Conservation (phyloP, 2,888 invertebrate species). For the Vesta saturnalis region DNA sequence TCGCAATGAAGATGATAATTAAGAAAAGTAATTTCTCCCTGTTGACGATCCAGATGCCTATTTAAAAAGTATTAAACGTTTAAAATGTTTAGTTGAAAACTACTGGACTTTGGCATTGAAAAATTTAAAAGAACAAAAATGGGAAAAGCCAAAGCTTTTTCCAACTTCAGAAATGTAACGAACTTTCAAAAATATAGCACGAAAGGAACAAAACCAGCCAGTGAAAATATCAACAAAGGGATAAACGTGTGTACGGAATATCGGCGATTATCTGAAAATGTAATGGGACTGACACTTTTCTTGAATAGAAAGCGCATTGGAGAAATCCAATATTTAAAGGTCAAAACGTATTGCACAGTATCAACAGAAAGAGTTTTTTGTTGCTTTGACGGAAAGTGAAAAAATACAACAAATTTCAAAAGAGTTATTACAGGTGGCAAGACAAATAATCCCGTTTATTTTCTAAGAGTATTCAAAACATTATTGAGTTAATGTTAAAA, state of each 20-base stretch:
- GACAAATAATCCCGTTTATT: conserved; percentile 40
- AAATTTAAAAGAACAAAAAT: no score
- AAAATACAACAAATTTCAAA: conserved; percentile 40
- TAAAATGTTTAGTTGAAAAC: conserved; percentile 15
- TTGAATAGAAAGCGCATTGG: no score
- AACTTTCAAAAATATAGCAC: conserved; percentile 31
- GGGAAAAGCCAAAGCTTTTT: no score
- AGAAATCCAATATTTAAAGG: no score
- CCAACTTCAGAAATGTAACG: conserved; percentile 29
- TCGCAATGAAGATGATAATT: conserved; percentile 36
- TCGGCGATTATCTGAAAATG: no score
- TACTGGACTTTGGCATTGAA: conserved; percentile 32
- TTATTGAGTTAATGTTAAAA: conserved; percentile 27
- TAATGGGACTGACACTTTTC: no score
- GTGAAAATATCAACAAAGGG: conserved; percentile 11
- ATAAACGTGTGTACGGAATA: no score
- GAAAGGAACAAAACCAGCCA: conserved; percentile 21
- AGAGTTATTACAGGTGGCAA: no score
- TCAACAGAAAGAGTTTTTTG: no score
- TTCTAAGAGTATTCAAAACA: conserved; percentile 33
- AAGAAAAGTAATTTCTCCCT: conserved; percentile 31
- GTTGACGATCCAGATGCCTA: conserved; percentile 17
- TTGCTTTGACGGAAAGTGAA: no score
- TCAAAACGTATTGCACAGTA: no score
- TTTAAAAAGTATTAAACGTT: conserved; percentile 32